Conservation (phyloP, 2,888 invertebrate species). For the Drosophila algonquin region DNA sequence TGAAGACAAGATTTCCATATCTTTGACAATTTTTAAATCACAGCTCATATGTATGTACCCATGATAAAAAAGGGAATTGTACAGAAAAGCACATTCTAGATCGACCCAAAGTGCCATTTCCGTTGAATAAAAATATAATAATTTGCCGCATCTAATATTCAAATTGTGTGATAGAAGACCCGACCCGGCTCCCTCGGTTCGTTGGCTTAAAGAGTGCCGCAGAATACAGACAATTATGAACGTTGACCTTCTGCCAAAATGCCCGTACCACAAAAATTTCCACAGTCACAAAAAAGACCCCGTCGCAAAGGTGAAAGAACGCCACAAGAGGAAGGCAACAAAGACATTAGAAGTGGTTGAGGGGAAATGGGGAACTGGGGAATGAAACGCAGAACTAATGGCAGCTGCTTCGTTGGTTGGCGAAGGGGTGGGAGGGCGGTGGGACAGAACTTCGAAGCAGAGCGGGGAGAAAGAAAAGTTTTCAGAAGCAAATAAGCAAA, state of each 20-base stretch:
- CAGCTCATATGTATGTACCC: too few relatives aligned
- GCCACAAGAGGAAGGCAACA: conserved; percentile 43
- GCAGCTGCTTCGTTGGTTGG: conserved; percentile 22
- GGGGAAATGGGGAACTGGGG: background rate
- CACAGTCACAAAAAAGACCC: conserved; percentile 41
- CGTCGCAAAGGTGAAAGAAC: conserved; percentile 63
- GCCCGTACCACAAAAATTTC: conserved; percentile 46
- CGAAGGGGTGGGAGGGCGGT: conserved; percentile 9
- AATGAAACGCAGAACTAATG: conserved; percentile 39
- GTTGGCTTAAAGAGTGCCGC: conserved; percentile 44
- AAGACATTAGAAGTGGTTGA: conserved; percentile 22
- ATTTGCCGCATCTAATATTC: conserved; percentile 53
- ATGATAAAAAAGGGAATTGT: background rate
- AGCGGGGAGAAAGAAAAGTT: conserved; percentile 46
- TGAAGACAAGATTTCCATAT: background rate
- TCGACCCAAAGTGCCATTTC: conserved; percentile 41
- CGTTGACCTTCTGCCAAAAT: conserved; percentile 71
- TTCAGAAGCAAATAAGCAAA: conserved; percentile 54
- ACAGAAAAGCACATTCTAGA: conserved; percentile 11
- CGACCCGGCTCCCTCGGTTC: conserved; percentile 35
- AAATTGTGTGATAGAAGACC: conserved; percentile 18
- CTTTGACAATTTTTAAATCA: too few relatives aligned
- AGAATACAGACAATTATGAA: conserved; percentile 62
- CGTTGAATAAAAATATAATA: conserved; percentile 27
- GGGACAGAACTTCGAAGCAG: conserved; percentile 37